These are phyloP conservation scores for Priocnemis perturbator DNA, from an alignment of 2,888 invertebrate genomes.

Conservation along the genomic window DNA sequence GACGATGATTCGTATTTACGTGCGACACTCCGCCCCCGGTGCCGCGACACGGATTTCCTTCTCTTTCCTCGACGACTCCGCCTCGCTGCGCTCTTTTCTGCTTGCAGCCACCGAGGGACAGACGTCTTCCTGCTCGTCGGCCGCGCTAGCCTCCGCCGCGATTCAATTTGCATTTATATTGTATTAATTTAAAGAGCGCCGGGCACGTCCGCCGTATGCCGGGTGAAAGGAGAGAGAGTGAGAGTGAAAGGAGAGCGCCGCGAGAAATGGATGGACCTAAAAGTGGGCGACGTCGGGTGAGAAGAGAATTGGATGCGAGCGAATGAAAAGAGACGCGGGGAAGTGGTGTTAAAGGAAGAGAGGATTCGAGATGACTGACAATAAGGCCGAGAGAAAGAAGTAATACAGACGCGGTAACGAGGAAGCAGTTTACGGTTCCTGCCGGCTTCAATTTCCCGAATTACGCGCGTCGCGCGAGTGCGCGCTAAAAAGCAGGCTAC, in stretches of 20 bases:
- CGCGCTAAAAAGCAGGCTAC: constrained; percentile 48
- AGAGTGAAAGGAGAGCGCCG: constrained; percentile 7
- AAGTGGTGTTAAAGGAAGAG: constrained; percentile 1
- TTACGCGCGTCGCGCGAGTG: constrained; percentile 52
- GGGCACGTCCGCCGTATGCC: constrained; percentile 1
- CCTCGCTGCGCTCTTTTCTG: too few relatives aligned
- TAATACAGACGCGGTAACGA: constrained; percentile 55
- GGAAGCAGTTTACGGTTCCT: constrained; percentile 56
- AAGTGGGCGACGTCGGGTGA: not conserved
- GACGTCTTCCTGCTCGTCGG: constrained; percentile 48
- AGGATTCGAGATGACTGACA: constrained; percentile 10
- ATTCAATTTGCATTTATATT: constrained; percentile 69
- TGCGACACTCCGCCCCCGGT: not conserved
- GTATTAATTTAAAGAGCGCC: constrained; percentile 62
- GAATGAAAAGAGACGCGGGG: not conserved
- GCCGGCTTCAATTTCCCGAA: constrained; percentile 63
- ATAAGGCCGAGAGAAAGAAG: constrained; percentile 32
- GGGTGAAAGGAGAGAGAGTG: constrained; percentile 2
- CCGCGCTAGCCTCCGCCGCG: constrained; percentile 32
- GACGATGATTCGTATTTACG: constrained; percentile 3
- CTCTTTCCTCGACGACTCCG: not conserved
- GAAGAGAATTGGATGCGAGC: not conserved
- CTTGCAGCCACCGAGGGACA: not conserved
- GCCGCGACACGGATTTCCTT: constrained; percentile 9
- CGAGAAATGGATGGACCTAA: constrained; percentile 8